Evolutionary conservation across 2,888 invertebrate species (phyloP).

Genomic region (Plusia festucae): DNA sequence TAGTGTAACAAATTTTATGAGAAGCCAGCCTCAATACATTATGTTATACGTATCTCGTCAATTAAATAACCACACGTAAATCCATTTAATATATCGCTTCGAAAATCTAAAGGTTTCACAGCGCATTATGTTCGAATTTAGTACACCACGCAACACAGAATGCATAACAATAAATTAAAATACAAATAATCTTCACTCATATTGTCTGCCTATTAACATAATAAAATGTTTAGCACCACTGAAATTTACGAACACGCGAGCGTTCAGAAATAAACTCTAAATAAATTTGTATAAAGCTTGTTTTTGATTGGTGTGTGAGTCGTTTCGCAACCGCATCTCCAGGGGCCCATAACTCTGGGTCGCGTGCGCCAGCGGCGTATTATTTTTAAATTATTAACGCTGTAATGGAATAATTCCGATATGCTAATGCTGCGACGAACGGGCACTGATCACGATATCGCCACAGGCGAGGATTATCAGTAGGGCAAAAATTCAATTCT

Average conservation of each 20-base stretch:
- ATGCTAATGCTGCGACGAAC: slow-evolving; percentile 84
- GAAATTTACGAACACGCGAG: slow-evolving; percentile 54
- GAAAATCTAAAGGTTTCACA: slow-evolving; percentile 47
- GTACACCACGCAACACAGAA: slow-evolving; percentile 40
- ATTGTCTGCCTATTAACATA: slow-evolving; percentile 68
- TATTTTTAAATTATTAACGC: slow-evolving; percentile 88
- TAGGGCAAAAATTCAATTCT: slow-evolving; percentile 53
- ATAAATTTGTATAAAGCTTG: slow-evolving; percentile 31
- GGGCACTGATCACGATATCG: slow-evolving; percentile 77
- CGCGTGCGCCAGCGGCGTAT: slow-evolving; percentile 82
- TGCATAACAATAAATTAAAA: slow-evolving; percentile 59
- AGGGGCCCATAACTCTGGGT: slow-evolving; percentile 81
- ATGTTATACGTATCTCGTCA: slow-evolving; percentile 13
- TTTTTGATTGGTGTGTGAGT: slow-evolving; percentile 46
- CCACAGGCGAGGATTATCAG: slow-evolving; percentile 63
- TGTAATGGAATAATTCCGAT: slow-evolving; percentile 87
- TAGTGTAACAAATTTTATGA: slow-evolving; percentile 4
- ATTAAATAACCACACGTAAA: slow-evolving; percentile 26
- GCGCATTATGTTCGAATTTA: slow-evolving; percentile 50
- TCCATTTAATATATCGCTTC: slow-evolving; percentile 33
- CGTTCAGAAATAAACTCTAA: slow-evolving; percentile 52
- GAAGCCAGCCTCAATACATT: slow-evolving; percentile 1
- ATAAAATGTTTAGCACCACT: slow-evolving; percentile 76
- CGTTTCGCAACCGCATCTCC: slow-evolving; percentile 75
- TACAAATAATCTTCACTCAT: slow-evolving; percentile 59